Evolutionary conservation across 2,113 vertebrate genomes (phyloP), one percentile per base, ranked within the genome.

Genomic region (Stigmatopora argus): DNA sequence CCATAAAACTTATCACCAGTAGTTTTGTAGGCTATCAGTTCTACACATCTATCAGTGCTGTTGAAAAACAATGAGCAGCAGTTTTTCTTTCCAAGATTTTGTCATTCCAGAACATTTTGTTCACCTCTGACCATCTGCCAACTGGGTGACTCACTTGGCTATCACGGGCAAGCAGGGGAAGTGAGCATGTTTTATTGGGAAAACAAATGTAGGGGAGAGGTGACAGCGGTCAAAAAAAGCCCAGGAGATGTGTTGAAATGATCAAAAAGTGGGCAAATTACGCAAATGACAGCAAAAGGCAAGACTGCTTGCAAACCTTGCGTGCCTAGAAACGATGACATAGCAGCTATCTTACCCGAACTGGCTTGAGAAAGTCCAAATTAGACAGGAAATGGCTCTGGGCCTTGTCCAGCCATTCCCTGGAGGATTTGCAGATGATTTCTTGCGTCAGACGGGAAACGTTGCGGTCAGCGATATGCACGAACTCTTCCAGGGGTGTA

Each of bases 291-390:
- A 31, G n/a, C n/a, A n/a, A n/a, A n/a, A n/a, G n/a, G n/a, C n/a
- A n/a, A n/a, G 26, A 31, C 3, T 31, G 26, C 26, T 31, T 31
- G 1, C 26, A 31, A 31, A 31, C 26, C 26, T 31, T 31, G 26
- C 26, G 26, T 31, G 26, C 26, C 26, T 31, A 31, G 26, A 31
- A 31, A 31, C 3, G 26, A 31, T 31, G 26, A 31, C 26, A 31
- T 31, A 31, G 26, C 1, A 31, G 26, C 3, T 31, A 31, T 31
- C 92, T 93, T 77, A 96, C 94, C 81, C 90, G 83, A 68, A 95
- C 87, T 0, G 94, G 93, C 77, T 93, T 96, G 21, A 96, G 70
- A 72, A 93, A 92, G 88, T 94, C 89, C 75, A 96, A 70, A 71
- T 96, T 95, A 58, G 90, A 92, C 74, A 78, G 90, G 66, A 96